Evolutionary conservation across 2,797 vertebrate species (phyloP).

Genomic region (Onychomys leucogaster): DNA sequence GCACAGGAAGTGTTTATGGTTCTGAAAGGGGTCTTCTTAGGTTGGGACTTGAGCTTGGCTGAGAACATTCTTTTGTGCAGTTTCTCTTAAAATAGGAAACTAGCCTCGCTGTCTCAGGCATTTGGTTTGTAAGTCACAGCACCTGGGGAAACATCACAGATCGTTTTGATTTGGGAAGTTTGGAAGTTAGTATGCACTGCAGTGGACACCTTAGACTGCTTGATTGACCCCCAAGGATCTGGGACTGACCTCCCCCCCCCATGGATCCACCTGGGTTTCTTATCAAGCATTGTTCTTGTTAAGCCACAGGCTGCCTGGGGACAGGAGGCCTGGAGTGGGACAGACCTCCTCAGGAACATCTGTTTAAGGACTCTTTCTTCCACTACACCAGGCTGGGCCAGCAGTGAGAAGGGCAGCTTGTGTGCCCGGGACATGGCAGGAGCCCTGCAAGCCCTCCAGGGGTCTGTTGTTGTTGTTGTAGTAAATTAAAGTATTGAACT

Average conservation of each 20-base stretch:
- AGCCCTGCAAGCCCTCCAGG: not conserved
- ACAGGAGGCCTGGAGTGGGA: not conserved
- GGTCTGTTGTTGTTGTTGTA: not conserved
- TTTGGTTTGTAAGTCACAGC: not conserved
- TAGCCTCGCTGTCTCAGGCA: not conserved
- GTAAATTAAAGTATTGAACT: not conserved
- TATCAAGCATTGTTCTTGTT: not conserved
- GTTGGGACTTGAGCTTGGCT: not conserved
- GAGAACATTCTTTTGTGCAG: not conserved
- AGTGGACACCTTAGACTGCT: not conserved
- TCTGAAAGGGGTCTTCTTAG: not conserved
- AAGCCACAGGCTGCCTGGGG: not conserved
- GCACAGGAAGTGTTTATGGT: not conserved
- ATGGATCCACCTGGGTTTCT: not conserved
- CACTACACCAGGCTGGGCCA: not conserved
- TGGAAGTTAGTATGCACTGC: not conserved
- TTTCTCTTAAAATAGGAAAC: not conserved
- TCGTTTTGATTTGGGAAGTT: not conserved
- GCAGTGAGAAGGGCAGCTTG: not conserved
- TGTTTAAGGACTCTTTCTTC: not conserved
- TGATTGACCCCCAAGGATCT: not conserved
- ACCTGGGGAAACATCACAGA: not conserved
- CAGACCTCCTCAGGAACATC: not conserved
- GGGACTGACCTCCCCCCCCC: not conserved
- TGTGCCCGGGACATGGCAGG: not conserved